Conservation (phyloP, 2,113 vertebrate species). For the Hippocampus mohnikei region DNA sequence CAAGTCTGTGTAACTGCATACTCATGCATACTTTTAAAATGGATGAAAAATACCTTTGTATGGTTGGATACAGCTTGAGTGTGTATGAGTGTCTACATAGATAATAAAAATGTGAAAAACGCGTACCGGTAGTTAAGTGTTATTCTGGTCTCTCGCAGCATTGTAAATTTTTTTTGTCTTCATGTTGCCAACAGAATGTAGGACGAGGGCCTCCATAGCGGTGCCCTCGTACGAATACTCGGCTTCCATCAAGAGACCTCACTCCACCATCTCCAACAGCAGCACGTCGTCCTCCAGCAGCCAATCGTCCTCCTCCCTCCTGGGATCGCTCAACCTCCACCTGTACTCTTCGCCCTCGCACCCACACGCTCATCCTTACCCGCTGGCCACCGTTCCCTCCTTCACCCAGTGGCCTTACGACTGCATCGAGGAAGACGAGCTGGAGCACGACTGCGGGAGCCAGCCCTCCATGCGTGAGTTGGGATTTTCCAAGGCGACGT, state of each 20-base stretch:
- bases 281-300: constrained; percentile 82
- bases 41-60: background rate
- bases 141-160: background rate
- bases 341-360: constrained; percentile 61
- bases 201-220: constrained; percentile 61
- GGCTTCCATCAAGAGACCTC: constrained; percentile 75
- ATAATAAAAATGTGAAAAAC: too few relatives aligned
- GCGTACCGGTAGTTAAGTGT: too few relatives aligned
- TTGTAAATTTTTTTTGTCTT: background rate
- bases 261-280: constrained; percentile 83
- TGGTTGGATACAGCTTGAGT: background rate
- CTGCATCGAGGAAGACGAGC: constrained; percentile 79
- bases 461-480: constrained; percentile 74
- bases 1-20: background rate
- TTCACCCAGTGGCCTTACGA: constrained; percentile 73
- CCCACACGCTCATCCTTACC: constrained; percentile 46
- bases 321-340: constrained; percentile 75
- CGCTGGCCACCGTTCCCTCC: constrained; percentile 46
- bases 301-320: constrained; percentile 77
- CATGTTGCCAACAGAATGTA: constrained; percentile 59
- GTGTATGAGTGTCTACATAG: background rate
- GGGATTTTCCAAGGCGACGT: too few relatives aligned
- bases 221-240: constrained; percentile 71
- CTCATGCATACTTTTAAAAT: too few relatives aligned
- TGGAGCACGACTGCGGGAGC: constrained; percentile 71